A percentile compares a stretch with the other conserved stretches of the same genome.
Conservation (phyloP, 2,113 vertebrate genomes). For the Lynx canadensis region DNA sequence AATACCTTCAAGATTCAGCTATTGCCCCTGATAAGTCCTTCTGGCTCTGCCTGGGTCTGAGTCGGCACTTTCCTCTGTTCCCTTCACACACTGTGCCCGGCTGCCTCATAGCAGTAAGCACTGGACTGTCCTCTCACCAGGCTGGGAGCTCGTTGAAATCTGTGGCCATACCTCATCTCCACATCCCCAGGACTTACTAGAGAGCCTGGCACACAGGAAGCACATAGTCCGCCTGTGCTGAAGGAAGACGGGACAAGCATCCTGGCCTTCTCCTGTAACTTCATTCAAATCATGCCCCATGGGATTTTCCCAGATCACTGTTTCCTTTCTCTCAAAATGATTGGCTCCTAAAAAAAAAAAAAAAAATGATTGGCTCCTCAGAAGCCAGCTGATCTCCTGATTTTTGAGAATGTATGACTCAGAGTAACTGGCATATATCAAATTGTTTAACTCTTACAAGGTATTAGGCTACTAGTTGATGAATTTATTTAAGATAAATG, state of each 20-base stretch:
- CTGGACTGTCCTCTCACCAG: background rate
- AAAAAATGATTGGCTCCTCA: slow-evolving; percentile 4
- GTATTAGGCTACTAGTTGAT: background rate
- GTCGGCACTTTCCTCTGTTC: background rate
- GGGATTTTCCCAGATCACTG: background rate
- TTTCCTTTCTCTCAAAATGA: slow-evolving; percentile 34
- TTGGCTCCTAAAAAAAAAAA: background rate
- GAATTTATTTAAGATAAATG: slow-evolving; percentile 7
- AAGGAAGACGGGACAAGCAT: background rate
- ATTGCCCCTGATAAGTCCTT: background rate
- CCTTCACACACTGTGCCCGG: background rate
- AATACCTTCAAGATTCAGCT: background rate
- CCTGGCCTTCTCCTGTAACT: background rate
- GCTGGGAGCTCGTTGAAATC: background rate
- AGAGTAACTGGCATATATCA: background rate
- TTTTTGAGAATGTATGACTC: slow-evolving; percentile 7
- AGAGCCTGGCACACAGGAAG: background rate
- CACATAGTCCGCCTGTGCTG: background rate
- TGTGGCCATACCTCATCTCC: background rate
- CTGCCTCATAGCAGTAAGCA: background rate
- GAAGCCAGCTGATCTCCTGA: background rate
- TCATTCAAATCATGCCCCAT: background rate
- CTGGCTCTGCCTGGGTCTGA: background rate
- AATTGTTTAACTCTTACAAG: background rate
- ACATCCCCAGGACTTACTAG: background rate